Base-by-base conservation (phyloP, 1,140 invertebrate species). In the Musca vetustissima region DNA sequence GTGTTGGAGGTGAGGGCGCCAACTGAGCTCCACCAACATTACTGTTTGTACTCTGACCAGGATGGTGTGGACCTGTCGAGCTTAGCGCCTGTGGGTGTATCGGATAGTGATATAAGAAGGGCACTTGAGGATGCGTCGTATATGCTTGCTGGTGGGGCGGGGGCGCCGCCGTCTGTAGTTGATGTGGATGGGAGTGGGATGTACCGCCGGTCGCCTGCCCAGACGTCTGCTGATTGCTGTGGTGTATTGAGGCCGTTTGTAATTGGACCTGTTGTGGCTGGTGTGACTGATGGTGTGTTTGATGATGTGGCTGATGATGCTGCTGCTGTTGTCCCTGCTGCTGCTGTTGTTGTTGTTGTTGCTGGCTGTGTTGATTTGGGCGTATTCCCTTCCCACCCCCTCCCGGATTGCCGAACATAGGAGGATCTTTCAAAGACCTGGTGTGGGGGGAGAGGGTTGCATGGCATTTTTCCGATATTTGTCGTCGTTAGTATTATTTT, bases 381-480 rank as follows among this genome's bases (percentile, higher is more conserved):
- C 78, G 76, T 70, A 76, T 76, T 80, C 78, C 78, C 78, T 80
- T 80, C 78, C 78, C 78, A 80, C 78, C 78, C 78, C 78, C 78
- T 78, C 78, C 78, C 78, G 78, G 61, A 80, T 73, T 73, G 69
- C 73, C 76, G 75, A 75, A 80, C 78, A 80, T 80, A 75, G 78
- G 73, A 78, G 76, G 76, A 80, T 77, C 74, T 80, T 80, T 77
- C 68, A 68, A 72, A 70, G 74, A 78, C 78, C 78, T 80, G 13
- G 3, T 32, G 28, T 32, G 4, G 28, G 28, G 3, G 28, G 28
- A 32, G 28, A 32, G 28, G 28, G 9, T 32, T 32, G 3, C 28
- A 32, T 32, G 28, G 28, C 28, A 32, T 32, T 32, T 32, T 32
- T 32, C 9, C 28, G 4, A 32, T 9, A 43, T 43, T 43, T 43